Percentiles rank a stretch among this genome's conserved stretches.
Conservation (phyloP, 1,140 invertebrate species). For the Temnothorax longispinosus region DNA sequence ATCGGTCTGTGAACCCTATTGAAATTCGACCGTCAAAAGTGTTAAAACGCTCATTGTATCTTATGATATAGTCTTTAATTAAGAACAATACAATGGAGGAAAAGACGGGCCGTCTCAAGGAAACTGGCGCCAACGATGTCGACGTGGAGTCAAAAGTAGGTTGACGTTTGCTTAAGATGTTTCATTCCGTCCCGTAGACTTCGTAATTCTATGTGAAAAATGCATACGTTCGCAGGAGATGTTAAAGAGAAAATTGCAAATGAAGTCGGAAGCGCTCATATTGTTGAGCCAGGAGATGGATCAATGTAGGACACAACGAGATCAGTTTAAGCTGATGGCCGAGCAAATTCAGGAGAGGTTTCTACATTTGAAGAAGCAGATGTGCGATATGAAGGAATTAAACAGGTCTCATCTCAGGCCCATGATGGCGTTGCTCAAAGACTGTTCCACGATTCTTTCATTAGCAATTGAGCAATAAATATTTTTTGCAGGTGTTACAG, state of each 20-base stretch:
- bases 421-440: background rate
- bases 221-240: slow-evolving; percentile 58
- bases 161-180: background rate
- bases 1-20: background rate
- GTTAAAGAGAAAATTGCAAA: slow-evolving; percentile 90
- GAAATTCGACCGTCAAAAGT: background rate
- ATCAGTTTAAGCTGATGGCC: slow-evolving; percentile 93
- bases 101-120: background rate
- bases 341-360: slow-evolving; percentile 91
- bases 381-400: slow-evolving; percentile 68
- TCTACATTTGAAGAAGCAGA: slow-evolving; percentile 85
- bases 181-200: background rate
- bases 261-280: slow-evolving; percentile 92
- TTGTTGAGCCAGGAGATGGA: slow-evolving; percentile 92
- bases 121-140: background rate
- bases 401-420: slow-evolving; percentile 50
- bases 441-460: background rate
- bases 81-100: slow-evolving; percentile 1
- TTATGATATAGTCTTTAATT: background rate
- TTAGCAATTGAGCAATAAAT: slow-evolving; percentile 49
- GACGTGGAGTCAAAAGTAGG: slow-evolving; percentile 37
- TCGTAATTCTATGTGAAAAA: background rate
- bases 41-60: background rate
- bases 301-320: slow-evolving; percentile 91
- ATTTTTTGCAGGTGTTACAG: slow-evolving; percentile 61